Conservation (phyloP, 1,140 invertebrate genomes). For the Microplitis mediator region DNA sequence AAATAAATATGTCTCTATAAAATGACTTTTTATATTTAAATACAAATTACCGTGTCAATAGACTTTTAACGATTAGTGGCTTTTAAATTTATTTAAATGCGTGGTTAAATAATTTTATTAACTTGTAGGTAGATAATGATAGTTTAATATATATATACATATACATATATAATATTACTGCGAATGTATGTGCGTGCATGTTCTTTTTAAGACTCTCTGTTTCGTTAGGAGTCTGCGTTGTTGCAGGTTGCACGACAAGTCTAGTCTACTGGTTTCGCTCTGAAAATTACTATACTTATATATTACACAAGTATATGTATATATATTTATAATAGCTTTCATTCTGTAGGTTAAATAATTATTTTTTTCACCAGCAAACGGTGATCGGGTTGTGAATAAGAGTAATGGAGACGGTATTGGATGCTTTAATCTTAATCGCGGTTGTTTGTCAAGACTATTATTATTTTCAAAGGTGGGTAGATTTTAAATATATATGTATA, state of each 20-base stretch:
- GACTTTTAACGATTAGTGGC: too few species aligned
- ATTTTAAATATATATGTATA: neutral
- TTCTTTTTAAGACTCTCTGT: neutral
- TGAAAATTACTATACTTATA: neutral
- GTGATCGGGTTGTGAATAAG: too few species aligned
- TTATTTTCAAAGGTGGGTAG: neutral
- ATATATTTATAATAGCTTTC: too few species aligned
- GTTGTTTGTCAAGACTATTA: slow-evolving; percentile 1
- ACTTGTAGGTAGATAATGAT: neutral
- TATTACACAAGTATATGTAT: too few species aligned
- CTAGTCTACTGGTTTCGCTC: neutral
- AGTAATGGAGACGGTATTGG: too few species aligned
- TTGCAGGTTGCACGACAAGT: neutral
- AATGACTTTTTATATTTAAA: neutral
- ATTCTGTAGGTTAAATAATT: too few species aligned
- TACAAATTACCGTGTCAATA: too few species aligned
- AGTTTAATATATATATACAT: neutral
- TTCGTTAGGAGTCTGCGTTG: neutral
- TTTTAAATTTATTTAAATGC: too few species aligned
- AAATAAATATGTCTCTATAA: neutral
- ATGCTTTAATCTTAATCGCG: neutral
- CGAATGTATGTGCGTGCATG: neutral
- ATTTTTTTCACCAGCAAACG: too few species aligned
- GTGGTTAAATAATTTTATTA: too few species aligned
- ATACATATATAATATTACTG: too few species aligned